Evolutionary conservation across 2,888 invertebrate genomes (phyloP), one percentile per base, ranked within the genome.

Genomic region (Aporophyla nigra): DNA sequence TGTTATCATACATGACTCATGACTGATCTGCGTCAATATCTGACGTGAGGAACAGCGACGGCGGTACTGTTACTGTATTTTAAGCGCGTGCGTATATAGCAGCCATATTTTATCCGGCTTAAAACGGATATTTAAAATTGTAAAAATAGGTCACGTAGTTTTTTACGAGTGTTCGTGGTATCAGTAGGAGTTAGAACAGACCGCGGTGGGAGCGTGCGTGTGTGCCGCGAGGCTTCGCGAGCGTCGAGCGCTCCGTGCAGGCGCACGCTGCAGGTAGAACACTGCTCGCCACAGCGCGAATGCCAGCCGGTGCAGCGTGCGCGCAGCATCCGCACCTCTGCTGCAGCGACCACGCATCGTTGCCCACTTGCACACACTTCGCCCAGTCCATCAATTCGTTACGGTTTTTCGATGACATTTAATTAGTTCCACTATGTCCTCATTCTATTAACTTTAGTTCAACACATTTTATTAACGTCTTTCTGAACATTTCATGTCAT

Each of bases 261-360:
- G 93, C 33, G 94, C 95, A 90, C 97, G 93, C 93, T 98, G 98
- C 85, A 98, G 97, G 91, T 98, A 97, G 91, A 98, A 97, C 62
- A 98, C 98, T 73, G 97, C 98, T 87, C 98, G 97, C 98, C 98
- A 98, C 80, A 98, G 96, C 51, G 98, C 98, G 90, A 98, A 98
- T 58, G 98, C 98, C 54, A 98, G 97, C 76, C 98, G 97, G 89
- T 98, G 98, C 81, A 98, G 95, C 86, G 98, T 96, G 77, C 97
- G 97, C 85, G 97, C 97, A 19, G 97, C 97, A 67, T 97, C 97
- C 87, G 94, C 94, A 76, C 95, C 95, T 72, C 88, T 88, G 79
- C 89, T 89, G 88, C 89, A 71, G 73, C 88, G 90, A 89, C 92
- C 93, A 85, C 93, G 92, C 96, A 96, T 95, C 90, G 83, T 92